Percentiles rank a stretch among this genome's conserved stretches.
phyloP scores from a whole-genome alignment of 1,140 invertebrate species.

The Chelonus insularis region DNA sequence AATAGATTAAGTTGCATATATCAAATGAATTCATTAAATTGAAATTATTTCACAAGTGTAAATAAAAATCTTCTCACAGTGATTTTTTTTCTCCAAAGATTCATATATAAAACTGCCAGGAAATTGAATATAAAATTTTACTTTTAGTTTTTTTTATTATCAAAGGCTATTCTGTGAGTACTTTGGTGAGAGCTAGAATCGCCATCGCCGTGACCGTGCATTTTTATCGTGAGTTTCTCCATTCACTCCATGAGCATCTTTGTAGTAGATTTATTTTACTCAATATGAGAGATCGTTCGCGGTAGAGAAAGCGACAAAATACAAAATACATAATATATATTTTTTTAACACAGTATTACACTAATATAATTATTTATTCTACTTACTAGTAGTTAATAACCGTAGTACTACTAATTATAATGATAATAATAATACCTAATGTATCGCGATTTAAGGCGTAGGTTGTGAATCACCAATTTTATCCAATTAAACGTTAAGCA shows the following conservation, averaged over 20 bases:
- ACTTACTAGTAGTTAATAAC: not conserved
- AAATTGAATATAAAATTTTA: too few relatives aligned
- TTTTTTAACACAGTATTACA: constrained; percentile 30
- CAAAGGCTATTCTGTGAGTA: not conserved
- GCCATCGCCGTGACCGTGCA: constrained; percentile 25
- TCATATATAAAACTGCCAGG: too few relatives aligned
- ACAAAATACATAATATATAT: constrained; percentile 23
- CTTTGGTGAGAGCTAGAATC: constrained; percentile 10
- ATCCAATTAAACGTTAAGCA: too few relatives aligned
- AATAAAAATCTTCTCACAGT: too few relatives aligned
- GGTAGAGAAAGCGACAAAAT: constrained; percentile 21
- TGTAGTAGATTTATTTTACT: constrained; percentile 14
- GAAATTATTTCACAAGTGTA: too few relatives aligned
- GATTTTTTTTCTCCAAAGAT: too few relatives aligned
- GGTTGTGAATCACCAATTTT: too few relatives aligned
- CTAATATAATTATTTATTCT: constrained; percentile 13
- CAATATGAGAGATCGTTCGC: not conserved
- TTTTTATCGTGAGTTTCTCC: constrained; percentile 28
- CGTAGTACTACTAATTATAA: too few relatives aligned
- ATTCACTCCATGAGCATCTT: constrained; percentile 11
- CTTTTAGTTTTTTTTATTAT: not conserved
- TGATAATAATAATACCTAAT: not conserved
- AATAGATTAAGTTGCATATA: too few relatives aligned
- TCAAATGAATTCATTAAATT: too few relatives aligned
- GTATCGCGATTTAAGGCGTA: constrained; percentile 26